Conservation (phyloP, 2,113 vertebrate genomes). For the Crotophaga sulcirostris region DNA sequence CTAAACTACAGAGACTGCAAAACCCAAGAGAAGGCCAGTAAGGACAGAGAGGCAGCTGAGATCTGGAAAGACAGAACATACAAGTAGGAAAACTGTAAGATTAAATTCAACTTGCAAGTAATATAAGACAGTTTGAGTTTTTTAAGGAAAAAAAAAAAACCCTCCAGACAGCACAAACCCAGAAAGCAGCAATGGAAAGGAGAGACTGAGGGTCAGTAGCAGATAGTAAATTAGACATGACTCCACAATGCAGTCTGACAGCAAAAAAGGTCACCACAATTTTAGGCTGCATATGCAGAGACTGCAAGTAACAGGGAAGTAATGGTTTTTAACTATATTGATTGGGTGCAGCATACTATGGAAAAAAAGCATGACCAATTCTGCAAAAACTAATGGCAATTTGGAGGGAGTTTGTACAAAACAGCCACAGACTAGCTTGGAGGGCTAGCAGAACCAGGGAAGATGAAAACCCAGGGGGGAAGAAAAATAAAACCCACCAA, state of each 20-base stretch:
- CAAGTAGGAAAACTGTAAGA: neutral
- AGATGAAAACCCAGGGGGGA: slow-evolving; percentile 33
- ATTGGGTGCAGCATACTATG: slow-evolving; percentile 7
- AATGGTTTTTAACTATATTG: slow-evolving; percentile 44
- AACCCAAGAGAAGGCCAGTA: neutral
- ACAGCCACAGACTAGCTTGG: slow-evolving; percentile 29
- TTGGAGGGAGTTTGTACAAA: slow-evolving; percentile 30
- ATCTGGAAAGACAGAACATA: neutral
- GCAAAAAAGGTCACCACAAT: slow-evolving; percentile 65
- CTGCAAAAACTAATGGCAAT: slow-evolving; percentile 31
- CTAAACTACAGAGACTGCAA: neutral
- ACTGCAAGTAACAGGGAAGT: slow-evolving; percentile 40
- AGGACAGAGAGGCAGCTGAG: neutral
- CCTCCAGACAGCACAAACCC: neutral
- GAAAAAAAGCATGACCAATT: slow-evolving; percentile 21
- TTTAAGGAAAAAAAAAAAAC: neutral
- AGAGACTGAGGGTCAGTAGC: slow-evolving; percentile 41
- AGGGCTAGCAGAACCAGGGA: slow-evolving; percentile 29
- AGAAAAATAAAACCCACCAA: neutral
- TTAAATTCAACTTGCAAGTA: neutral
- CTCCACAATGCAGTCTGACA: slow-evolving; percentile 61
- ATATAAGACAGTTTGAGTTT: neutral
- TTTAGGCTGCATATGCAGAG: slow-evolving; percentile 53
- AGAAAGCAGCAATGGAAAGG: slow-evolving; percentile 20
- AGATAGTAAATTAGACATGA: slow-evolving; percentile 49